Evolutionary conservation across 2,113 vertebrate genomes (phyloP), one percentile per base, ranked within the genome.

Genomic region (Malurus elegans): DNA sequence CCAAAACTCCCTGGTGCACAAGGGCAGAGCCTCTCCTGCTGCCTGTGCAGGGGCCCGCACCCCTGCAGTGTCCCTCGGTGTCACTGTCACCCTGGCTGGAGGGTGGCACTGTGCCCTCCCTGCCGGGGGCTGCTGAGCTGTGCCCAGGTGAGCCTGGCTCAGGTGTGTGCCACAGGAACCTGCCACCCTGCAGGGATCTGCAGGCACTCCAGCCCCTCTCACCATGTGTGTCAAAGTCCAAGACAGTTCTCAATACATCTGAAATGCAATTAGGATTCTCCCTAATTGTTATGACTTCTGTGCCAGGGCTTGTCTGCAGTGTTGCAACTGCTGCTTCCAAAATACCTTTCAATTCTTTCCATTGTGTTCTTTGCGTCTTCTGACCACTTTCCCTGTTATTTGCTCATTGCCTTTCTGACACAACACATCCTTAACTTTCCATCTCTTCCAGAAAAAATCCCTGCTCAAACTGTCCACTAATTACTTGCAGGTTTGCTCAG

Each of bases 1-100:
- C 3, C 21, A 15, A 24, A 54, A 11, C 4, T 38, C 14, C 23
- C 56, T 62, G 0, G 0, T 6, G 29, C 21, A 0, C 4, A 18
- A 4, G 11, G 60, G 31, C 58, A 60, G 29, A 42, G 40, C 18
- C 23, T 34, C 8, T 73, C 32, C 47, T 34, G 36, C 20, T 12
- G 45, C 31, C 56, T 38, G 21, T 4, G 47, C 34, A 45, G 74
- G 65, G 34, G 29, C 5, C 28, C 11, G 26, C 17, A 18, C 1
- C n/a, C 44, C 61, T 8, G 19, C 15, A 21, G 20, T 51, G 61
- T 38, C 17, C n/a, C 18, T 3, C 1, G 32, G 36, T 32, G 76
- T 19, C 32, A 1, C 26, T 24, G 79, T 8, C 21, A 38, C 10
- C 36, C 40, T 75, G 67, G 28, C 54, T 54, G 75, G 6, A 28